Evolutionary conservation across 2,113 vertebrate genomes (phyloP).

Genomic region (Neotoma lepida): DNA sequence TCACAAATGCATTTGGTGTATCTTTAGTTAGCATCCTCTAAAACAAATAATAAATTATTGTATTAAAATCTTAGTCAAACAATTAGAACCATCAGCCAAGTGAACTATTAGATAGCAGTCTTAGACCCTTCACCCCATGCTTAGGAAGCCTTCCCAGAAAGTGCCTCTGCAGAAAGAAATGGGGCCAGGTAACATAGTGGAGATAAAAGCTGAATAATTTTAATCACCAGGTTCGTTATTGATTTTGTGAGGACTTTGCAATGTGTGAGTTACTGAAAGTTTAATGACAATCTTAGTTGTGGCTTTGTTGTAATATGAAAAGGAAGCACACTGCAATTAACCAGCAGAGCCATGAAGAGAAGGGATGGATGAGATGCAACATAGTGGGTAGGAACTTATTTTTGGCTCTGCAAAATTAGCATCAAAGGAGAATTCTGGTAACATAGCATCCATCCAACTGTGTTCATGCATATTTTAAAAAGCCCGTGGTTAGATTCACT

Average conservation of each 20-base stretch:
- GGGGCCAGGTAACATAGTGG: constrained; percentile 73
- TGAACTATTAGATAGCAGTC: constrained; percentile 73
- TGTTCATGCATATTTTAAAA: constrained; percentile 84
- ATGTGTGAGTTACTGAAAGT: constrained; percentile 76
- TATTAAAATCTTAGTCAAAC: constrained; percentile 76
- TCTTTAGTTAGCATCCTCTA: constrained; percentile 77
- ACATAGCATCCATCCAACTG: constrained; percentile 64
- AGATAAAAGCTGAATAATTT: constrained; percentile 68
- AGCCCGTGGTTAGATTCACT: background rate
- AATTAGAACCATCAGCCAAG: constrained; percentile 71
- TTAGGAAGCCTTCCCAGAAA: constrained; percentile 78
- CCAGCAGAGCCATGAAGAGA: constrained; percentile 65
- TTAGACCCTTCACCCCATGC: constrained; percentile 78
- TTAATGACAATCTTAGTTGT: constrained; percentile 77
- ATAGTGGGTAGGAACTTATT: constrained; percentile 75
- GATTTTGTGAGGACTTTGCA: constrained; percentile 76
- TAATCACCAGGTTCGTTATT: constrained; percentile 70
- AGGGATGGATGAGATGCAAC: constrained; percentile 59
- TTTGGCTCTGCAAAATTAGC: constrained; percentile 64
- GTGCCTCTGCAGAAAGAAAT: constrained; percentile 75
- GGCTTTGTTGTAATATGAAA: constrained; percentile 70
- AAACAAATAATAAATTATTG: constrained; percentile 74
- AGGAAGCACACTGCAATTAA: constrained; percentile 73
- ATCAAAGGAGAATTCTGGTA: constrained; percentile 48
- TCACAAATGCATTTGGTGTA: constrained; percentile 71